Percentiles rank a stretch among this genome's conserved stretches.
These are phyloP conservation scores for Lutjanus campechanus DNA, from an alignment of 2,797 vertebrate species.

Conservation along the genomic window DNA sequence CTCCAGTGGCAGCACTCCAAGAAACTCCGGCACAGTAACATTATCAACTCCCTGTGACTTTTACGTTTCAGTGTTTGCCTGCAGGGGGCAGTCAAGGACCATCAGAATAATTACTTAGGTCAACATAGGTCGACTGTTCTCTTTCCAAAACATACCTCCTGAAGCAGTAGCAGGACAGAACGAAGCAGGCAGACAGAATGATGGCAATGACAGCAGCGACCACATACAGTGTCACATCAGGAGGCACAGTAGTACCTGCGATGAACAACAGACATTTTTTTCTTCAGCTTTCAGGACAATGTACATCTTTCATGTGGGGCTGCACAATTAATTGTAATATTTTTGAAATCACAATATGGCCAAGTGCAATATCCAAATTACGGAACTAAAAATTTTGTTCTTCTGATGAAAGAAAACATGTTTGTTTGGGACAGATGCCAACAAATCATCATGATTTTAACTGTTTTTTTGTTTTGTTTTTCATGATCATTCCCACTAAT, in stretches of 20 bases:
- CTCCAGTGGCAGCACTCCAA: not conserved
- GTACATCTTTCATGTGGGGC: not conserved
- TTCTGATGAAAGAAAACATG: no score
- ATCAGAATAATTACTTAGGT: not conserved
- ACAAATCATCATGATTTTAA: no score
- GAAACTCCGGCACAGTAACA: not conserved
- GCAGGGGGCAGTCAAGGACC: not conserved
- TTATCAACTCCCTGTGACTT: not conserved
- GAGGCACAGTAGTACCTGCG: constrained; percentile 17
- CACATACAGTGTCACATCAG: not conserved
- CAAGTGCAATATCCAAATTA: no score
- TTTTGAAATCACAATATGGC: no score
- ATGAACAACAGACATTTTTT: not conserved
- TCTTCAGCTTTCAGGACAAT: not conserved
- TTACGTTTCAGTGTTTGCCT: not conserved
- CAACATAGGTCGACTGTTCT: not conserved
- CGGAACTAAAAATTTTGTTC: no score
- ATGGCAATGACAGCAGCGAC: constrained; percentile 50
- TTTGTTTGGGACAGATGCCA: no score
- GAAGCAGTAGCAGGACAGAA: constrained; percentile 74
- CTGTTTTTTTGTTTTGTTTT: no score
- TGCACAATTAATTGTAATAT: no score
- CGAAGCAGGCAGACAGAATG: constrained; percentile 52
- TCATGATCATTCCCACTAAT: no score
- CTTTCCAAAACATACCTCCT: constrained; percentile 59